Percentiles rank a stretch among this genome's conserved stretches.
These are phyloP conservation scores for Eurypyga helias DNA, from an alignment of 2,113 vertebrate species.

Conservation along the genomic window DNA sequence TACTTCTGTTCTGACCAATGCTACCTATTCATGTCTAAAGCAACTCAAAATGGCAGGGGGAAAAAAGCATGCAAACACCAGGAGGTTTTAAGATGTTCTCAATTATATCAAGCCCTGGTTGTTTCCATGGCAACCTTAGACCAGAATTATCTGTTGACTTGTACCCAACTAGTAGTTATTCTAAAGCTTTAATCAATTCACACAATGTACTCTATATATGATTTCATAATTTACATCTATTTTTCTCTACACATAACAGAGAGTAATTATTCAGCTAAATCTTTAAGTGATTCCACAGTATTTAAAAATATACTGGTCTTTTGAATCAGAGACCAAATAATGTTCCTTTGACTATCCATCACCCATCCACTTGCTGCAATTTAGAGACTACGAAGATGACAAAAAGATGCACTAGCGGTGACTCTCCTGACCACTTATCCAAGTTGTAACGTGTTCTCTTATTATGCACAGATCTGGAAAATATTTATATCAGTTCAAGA, in stretches of 20 bases:
- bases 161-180: conserved; percentile 77
- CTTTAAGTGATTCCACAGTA: background rate
- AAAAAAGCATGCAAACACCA: conserved; percentile 75
- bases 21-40: conserved; percentile 76
- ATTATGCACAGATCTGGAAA: conserved; percentile 43
- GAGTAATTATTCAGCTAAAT: conserved; percentile 35
- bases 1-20: conserved; percentile 59
- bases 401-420: conserved; percentile 32
- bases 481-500: background rate
- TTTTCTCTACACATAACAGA: background rate
- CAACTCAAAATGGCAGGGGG: conserved; percentile 83
- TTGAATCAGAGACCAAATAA: conserved; percentile 35
- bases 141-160: conserved; percentile 83
- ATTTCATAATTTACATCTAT: background rate
- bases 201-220: conserved; percentile 56
- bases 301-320: background rate
- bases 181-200: conserved; percentile 74
- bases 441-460: conserved; percentile 23
- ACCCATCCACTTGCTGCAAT: conserved; percentile 35
- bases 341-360: conserved; percentile 35
- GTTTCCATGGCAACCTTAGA: conserved; percentile 87
- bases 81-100: conserved; percentile 84
- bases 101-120: conserved; percentile 83
- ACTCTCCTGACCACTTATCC: conserved; percentile 52
- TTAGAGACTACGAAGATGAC: conserved; percentile 20